A percentile compares a stretch with the other conserved stretches of the same genome.
Evolutionary conservation across 1,140 invertebrate genomes (phyloP).

Genomic region (Zelostemma sp.): DNA sequence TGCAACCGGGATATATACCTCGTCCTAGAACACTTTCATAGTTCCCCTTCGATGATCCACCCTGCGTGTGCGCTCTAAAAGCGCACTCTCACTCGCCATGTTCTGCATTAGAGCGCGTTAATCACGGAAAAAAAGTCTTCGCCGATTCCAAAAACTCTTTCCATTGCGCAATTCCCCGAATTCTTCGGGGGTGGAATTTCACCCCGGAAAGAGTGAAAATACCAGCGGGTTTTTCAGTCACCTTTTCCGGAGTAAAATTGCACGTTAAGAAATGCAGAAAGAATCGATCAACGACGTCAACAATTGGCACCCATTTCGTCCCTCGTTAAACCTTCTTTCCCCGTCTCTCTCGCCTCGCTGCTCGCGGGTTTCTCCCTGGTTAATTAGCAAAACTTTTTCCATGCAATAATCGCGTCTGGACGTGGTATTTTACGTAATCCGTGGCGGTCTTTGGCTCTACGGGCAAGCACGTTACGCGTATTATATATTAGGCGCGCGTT

Average conservation of each 20-base stretch:
- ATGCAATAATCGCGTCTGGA: conserved; percentile 63
- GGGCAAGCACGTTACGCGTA: conserved; percentile 27
- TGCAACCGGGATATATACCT: conserved; percentile 49
- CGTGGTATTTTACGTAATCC: conserved; percentile 56
- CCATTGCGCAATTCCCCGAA: no score
- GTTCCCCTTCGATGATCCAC: conserved; percentile 63
- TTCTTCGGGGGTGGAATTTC: no score
- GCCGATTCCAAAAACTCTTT: conserved; percentile 42
- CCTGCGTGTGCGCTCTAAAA: conserved; percentile 58
- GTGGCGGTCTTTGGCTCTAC: conserved; percentile 51
- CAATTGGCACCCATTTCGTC: no score
- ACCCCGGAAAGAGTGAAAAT: no score
- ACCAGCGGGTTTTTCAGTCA: no score
- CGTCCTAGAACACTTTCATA: conserved; percentile 61
- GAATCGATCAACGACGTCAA: no score
- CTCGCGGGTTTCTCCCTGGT: conserved; percentile 64
- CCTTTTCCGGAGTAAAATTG: no score
- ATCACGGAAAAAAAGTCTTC: conserved; percentile 45
- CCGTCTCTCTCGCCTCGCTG: conserved; percentile 59
- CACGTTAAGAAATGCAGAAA: no score
- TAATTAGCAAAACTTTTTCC: conserved; percentile 69
- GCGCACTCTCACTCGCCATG: conserved; percentile 44
- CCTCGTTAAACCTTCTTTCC: conserved; percentile 28
- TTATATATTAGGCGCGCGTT: conserved; percentile 47
- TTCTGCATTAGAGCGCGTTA: conserved; percentile 26